Base-by-base conservation (phyloP, 1,140 invertebrate species). In the Macrobrachium rosenbergii region DNA sequence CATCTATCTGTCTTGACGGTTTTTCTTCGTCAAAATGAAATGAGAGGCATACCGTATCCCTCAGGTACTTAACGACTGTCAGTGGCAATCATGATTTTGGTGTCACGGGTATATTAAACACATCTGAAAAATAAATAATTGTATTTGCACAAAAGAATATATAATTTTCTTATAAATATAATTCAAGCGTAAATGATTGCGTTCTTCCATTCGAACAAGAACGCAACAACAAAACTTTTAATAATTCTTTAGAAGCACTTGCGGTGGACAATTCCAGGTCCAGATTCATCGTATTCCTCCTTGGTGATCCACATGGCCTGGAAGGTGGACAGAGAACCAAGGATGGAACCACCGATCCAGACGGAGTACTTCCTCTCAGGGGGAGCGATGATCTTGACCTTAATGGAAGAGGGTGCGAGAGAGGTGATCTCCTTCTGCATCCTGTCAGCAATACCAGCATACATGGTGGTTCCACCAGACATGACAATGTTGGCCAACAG, bases 301-400 rank as follows among this genome's bases (percentile, higher is more conserved):
- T 94, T 94, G 89, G 96, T 96, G 93, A 98, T 97, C 97, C 97
- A 97, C 95, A 96, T 96, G 93, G 96, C 95, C 92, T 97, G 96
- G 96, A 97, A 97, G 92, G 96, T 97, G 90, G 96, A 96, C 43
- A 97, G 93, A 73, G 96, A 96, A 88, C 96, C 96, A 90, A 89
- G 95, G 96, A 91, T 96, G 96, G 90, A 85, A 59, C 80, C 89
- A 28, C 77, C 86, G 80, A 88, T 88, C 86, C 86, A 88, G 59
- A 88, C 86, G 43, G 86, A 88, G 78, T 88, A 88, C 76, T 88
- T 88, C 12, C 86, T 80, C 73, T 88, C 86, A n/a, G 86, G 86
- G 63, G 86, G 86, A 78, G 86, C 88, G 92, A 97, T 97, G 90
- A 94, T 94, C 92, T 94, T 94, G 91, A 97, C 97, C 93, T 98